These are phyloP conservation scores for Auanema freiburgensis DNA, from an alignment of 2,888 invertebrate species.

Conservation along the genomic window DNA sequence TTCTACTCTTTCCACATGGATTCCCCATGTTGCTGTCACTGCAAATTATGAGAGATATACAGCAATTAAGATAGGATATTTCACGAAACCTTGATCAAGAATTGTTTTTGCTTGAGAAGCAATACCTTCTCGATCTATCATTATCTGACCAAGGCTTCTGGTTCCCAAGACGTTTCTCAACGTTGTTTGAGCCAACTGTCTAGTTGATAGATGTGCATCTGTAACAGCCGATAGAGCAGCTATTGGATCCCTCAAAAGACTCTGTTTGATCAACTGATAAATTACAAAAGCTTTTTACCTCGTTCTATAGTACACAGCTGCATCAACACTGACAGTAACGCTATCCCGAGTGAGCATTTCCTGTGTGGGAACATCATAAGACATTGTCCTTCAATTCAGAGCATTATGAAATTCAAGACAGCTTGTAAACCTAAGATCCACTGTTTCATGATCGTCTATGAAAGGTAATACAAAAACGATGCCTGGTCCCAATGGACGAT, in stretches of 20 bases:
- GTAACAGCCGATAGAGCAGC: conserved; percentile 58
- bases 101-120: conserved; percentile 59
- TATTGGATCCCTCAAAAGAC: conserved; percentile 48
- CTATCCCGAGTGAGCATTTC: conserved; percentile 65
- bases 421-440: conserved; percentile 31
- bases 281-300: conserved; percentile 23
- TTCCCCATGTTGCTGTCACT: conserved; percentile 56
- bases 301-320: conserved; percentile 56
- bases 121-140: conserved; percentile 64
- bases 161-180: conserved; percentile 61
- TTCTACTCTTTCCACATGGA: conserved; percentile 58
- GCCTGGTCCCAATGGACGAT: conserved; percentile 59
- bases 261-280: conserved; percentile 3
- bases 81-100: conserved; percentile 55
- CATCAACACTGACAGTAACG: conserved; percentile 64
- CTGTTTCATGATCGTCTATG: conserved; percentile 48
- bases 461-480: conserved; percentile 59
- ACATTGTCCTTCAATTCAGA: conserved; percentile 52
- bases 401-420: neutral
- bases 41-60: conserved; percentile 12
- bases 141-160: conserved; percentile 62
- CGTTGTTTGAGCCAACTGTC: conserved; percentile 62
- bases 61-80: neutral
- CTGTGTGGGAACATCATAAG: conserved; percentile 67
- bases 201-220: conserved; percentile 63